Evolutionary conservation across 2,113 vertebrate species (phyloP).

Genomic region (Cercocebus atys): DNA sequence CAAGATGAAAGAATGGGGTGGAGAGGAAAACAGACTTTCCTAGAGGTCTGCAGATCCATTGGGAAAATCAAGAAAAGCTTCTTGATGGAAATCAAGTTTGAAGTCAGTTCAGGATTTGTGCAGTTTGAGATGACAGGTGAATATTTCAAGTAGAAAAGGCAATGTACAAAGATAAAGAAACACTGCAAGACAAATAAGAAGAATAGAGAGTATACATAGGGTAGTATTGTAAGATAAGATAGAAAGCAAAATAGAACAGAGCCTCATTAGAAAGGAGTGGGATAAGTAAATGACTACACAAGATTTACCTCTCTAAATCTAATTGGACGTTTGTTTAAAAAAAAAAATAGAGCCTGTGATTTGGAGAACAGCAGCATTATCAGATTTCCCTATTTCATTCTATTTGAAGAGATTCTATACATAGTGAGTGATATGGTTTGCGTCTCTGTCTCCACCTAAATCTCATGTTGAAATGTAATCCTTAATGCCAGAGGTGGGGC

Average conservation of each 20-base stretch:
- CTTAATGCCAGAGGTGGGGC: too few relatives aligned
- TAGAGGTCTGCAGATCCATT: not conserved
- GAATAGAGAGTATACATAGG: accelerated
- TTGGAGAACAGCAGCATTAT: not conserved
- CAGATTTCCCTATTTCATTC: not conserved
- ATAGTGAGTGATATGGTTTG: not conserved
- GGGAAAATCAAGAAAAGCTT: not conserved
- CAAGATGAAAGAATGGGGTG: not conserved
- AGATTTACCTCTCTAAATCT: not conserved
- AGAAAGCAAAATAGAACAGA: not conserved
- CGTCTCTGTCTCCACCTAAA: too few relatives aligned
- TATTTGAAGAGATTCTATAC: not conserved
- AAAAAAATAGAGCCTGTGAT: not conserved
- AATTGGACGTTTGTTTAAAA: not conserved
- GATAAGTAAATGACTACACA: not conserved
- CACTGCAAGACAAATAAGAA: not conserved
- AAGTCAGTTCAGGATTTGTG: not conserved
- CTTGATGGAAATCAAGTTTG: not conserved
- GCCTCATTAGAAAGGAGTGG: not conserved
- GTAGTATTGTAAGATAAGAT: too few relatives aligned
- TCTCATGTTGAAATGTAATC: too few relatives aligned
- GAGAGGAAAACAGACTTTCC: not conserved
- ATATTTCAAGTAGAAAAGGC: not conserved
- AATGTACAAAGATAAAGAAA: not conserved
- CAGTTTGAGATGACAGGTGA: not conserved